Percentiles rank a stretch among this genome's conserved stretches.
These are phyloP conservation scores for Staurois parvus DNA, from an alignment of 2,797 vertebrate species.

Conservation along the genomic window DNA sequence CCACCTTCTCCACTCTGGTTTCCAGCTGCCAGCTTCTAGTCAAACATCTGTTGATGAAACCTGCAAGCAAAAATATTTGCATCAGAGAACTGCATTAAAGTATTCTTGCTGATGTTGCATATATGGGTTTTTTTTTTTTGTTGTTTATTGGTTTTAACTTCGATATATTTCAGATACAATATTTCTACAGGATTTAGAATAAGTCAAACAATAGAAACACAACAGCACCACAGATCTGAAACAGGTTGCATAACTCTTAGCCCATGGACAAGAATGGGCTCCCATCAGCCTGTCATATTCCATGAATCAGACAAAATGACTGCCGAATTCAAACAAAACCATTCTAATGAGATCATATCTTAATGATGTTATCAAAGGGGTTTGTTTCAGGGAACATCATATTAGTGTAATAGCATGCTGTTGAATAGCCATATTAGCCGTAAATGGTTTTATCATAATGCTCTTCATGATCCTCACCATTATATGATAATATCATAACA, in stretches of 20 bases:
- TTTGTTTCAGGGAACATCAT: conserved; percentile 53
- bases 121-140: too few relatives aligned
- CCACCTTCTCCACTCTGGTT: not conserved
- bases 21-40: not conserved
- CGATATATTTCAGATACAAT: too few relatives aligned
- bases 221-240: not conserved
- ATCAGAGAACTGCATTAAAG: not conserved
- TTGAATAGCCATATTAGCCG: conserved; percentile 47
- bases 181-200: too few relatives aligned
- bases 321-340: conserved; percentile 25
- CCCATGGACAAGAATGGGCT: not conserved
- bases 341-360: conserved; percentile 34
- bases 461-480: conserved; percentile 45
- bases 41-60: not conserved
- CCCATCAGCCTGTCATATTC: conserved; percentile 21
- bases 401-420: conserved; percentile 55
- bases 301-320: conserved; percentile 10
- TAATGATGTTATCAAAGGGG: conserved; percentile 38
- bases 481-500: conserved; percentile 58
- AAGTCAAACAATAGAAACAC: not conserved
- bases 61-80: not conserved
- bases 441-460: conserved; percentile 39
- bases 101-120: too few relatives aligned
- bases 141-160: too few relatives aligned
- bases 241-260: too few relatives aligned